These are phyloP conservation scores for Chlorodrepanis virens DNA, from an alignment of 2,113 vertebrate species.

Conservation along the genomic window DNA sequence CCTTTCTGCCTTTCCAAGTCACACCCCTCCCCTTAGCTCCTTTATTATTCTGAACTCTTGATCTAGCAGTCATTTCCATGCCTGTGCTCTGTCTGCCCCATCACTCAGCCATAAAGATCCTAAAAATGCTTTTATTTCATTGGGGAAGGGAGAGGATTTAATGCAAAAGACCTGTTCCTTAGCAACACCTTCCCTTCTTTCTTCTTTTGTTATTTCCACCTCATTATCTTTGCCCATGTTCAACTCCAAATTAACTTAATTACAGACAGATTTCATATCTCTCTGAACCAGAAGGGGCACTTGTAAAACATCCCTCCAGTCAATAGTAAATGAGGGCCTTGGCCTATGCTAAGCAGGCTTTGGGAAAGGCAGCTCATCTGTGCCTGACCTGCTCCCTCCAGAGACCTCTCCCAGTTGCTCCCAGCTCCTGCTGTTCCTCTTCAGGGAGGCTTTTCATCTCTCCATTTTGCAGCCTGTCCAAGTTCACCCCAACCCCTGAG, in stretches of 20 bases:
- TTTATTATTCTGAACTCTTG: not conserved
- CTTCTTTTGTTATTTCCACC: constrained; percentile 52
- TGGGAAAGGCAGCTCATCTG: not conserved
- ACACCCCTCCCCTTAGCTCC: not conserved
- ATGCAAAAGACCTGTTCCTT: constrained; percentile 25
- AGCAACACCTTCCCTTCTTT: constrained; percentile 33
- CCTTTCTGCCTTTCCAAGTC: not conserved
- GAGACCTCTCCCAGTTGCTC: not conserved
- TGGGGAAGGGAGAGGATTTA: not conserved
- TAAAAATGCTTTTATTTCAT: not conserved
- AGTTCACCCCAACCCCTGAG: not conserved
- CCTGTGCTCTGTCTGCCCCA: not conserved
- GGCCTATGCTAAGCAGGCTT: not conserved
- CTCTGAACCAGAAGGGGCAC: constrained; percentile 42
- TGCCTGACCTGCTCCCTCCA: not conserved
- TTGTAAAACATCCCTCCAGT: constrained; percentile 51
- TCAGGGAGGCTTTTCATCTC: not conserved
- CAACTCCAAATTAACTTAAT: constrained; percentile 65
- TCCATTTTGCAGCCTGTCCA: not conserved
- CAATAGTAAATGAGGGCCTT: not conserved
- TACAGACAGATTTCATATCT: constrained; percentile 56
- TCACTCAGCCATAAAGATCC: not conserved
- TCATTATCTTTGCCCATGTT: constrained; percentile 57
- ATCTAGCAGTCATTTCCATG: not conserved
- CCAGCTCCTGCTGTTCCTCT: not conserved